phyloP scores from a whole-genome alignment of 2,797 vertebrate species.

The Myotis findleyi region DNA sequence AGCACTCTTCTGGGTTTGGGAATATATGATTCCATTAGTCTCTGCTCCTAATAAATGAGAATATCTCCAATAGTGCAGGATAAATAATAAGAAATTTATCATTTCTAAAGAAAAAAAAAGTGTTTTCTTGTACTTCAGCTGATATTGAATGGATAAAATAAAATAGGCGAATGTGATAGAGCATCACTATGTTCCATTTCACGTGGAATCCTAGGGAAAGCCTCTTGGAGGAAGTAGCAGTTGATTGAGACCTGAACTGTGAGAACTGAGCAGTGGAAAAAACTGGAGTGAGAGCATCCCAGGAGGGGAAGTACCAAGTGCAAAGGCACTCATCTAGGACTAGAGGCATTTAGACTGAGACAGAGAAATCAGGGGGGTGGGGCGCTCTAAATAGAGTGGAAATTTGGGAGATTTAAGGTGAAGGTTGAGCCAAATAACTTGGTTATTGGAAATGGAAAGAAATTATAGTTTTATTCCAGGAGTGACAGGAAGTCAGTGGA shows the following conservation, averaged over 20 bases:
- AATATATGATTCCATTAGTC: background rate
- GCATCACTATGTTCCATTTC: background rate
- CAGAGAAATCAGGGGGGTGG: background rate
- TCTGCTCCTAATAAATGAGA: slow-evolving; percentile 3
- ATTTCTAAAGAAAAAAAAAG: background rate
- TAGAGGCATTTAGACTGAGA: background rate
- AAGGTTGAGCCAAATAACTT: background rate
- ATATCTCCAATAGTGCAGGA: background rate
- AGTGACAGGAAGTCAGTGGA: background rate
- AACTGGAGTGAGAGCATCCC: background rate
- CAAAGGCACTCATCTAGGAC: background rate
- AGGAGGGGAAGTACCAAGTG: background rate
- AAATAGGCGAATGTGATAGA: background rate
- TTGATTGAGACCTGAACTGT: background rate
- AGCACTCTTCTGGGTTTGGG: background rate
- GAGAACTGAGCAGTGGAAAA: background rate
- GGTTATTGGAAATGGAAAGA: background rate
- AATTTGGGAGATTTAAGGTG: background rate
- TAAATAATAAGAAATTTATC: background rate
- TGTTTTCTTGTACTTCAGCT: background rate
- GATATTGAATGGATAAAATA: background rate
- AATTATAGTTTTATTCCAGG: background rate
- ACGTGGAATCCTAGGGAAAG: background rate
- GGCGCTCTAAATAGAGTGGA: background rate
- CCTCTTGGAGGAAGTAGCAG: background rate